phyloP scores from a whole-genome alignment of 2,113 vertebrate species.

The Solenodon paradoxus region DNA sequence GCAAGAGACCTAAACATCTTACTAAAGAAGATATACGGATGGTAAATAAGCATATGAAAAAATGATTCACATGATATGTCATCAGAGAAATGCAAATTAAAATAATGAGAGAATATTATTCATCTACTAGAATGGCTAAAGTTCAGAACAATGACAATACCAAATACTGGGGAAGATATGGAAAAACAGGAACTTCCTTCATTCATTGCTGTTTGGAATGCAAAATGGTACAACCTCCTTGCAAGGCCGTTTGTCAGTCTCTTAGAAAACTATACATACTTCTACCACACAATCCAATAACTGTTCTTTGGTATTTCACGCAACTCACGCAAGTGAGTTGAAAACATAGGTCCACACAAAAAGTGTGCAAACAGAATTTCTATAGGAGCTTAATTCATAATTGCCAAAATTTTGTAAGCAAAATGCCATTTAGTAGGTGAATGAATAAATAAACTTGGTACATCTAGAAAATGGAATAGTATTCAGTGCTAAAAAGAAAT shows the following conservation, averaged over 20 bases:
- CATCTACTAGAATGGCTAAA: background rate
- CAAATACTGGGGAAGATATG: background rate
- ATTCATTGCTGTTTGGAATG: background rate
- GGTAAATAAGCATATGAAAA: background rate
- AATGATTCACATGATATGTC: background rate
- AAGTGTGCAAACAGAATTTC: background rate
- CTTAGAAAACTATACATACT: background rate
- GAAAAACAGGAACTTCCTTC: background rate
- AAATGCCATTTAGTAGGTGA: background rate
- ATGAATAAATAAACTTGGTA: background rate
- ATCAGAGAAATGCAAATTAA: background rate
- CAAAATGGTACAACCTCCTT: background rate
- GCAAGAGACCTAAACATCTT: background rate
- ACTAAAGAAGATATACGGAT: background rate
- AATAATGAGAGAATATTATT: background rate
- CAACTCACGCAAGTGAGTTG: background rate
- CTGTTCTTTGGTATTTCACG: background rate
- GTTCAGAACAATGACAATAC: background rate
- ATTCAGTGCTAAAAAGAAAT: background rate
- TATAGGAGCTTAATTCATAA: background rate
- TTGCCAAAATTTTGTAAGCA: background rate
- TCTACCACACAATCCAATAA: background rate
- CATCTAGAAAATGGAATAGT: background rate
- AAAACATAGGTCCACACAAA: background rate
- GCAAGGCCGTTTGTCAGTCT: background rate